Evolutionary conservation across 2,113 vertebrate species (phyloP).

Genomic region (Hyperoodon ampullatus): DNA sequence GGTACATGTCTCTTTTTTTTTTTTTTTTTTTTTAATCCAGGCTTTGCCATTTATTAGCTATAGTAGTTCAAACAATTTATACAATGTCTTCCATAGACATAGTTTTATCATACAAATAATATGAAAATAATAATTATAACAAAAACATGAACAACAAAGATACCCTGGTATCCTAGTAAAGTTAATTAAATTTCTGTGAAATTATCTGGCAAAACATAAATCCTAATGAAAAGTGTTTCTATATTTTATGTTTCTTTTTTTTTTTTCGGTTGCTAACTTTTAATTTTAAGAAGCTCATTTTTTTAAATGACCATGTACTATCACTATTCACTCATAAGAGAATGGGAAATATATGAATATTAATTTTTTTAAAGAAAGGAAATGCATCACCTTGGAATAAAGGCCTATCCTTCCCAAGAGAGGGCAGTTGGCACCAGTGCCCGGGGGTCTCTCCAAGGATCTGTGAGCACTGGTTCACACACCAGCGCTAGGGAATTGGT

Average conservation of each 20-base stretch:
- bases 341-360: neutral
- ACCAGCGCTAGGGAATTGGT: accelerated
- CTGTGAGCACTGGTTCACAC: accelerated
- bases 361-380: neutral
- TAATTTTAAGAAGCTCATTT: neutral
- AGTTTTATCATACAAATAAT: neutral
- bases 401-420: neutral
- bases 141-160: neutral
- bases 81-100: neutral
- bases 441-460: accelerated
- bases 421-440: neutral
- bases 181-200: neutral
- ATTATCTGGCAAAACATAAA: neutral
- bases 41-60: neutral
- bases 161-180: neutral
- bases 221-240: neutral
- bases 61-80: neutral
- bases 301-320: neutral
- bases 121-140: neutral
- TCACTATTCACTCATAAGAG: neutral
- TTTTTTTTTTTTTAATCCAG: neutral
- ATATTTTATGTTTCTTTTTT: neutral
- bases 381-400: neutral
- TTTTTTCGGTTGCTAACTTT: neutral
- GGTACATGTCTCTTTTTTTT: no score